A percentile compares a stretch with the other conserved stretches of the same genome.
Evolutionary conservation across 2,113 vertebrate species (phyloP).

Genomic region (Arizona elegans): DNA sequence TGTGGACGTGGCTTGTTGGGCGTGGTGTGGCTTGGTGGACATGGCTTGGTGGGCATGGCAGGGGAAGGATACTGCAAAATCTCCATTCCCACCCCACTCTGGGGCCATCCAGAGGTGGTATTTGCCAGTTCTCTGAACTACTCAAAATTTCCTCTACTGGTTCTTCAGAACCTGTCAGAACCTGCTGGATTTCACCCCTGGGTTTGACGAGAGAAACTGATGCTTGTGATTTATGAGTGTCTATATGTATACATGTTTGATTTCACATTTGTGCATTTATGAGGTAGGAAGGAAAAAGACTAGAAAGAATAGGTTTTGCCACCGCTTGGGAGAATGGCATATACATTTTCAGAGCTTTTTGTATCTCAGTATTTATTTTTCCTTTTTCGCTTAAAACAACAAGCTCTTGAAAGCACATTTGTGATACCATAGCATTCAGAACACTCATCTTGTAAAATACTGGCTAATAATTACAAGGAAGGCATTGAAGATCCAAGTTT

Average conservation of each 20-base stretch:
- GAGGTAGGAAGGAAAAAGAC: neutral
- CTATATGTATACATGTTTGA: neutral
- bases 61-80: too few relatives aligned
- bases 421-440: constrained; percentile 48
- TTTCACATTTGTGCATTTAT: neutral
- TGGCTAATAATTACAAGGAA: constrained; percentile 64
- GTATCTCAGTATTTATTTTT: constrained; percentile 54
- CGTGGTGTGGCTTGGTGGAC: too few relatives aligned
- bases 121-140: too few relatives aligned
- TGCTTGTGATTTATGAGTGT: neutral
- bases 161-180: too few relatives aligned
- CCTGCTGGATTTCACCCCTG: too few relatives aligned
- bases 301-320: neutral
- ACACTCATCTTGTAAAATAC: constrained; percentile 62
- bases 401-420: constrained; percentile 43
- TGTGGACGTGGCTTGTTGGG: too few relatives aligned
- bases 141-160: too few relatives aligned
- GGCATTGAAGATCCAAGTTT: constrained; percentile 60
- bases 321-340: constrained; percentile 43
- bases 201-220: neutral
- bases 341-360: constrained; percentile 50
- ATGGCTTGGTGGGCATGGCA: too few relatives aligned
- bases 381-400: neutral
- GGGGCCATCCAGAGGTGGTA: too few relatives aligned
- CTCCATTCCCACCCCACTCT: too few relatives aligned